These are phyloP conservation scores for Cydia pomonella DNA, from an alignment of 1,140 invertebrate species.

Conservation along the genomic window DNA sequence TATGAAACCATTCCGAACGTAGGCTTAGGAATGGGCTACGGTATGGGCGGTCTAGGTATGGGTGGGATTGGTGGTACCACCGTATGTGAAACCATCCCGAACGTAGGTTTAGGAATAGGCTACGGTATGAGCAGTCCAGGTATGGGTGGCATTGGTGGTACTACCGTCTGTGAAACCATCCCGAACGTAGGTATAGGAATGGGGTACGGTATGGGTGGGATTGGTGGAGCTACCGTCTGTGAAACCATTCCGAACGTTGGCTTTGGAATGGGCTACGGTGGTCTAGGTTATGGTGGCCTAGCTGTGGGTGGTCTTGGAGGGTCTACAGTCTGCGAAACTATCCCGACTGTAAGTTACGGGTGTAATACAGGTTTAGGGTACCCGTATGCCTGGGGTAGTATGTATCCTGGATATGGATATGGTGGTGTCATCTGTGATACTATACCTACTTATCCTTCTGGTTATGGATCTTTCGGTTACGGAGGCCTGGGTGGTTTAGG, in stretches of 20 bases:
- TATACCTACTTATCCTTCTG: too few species aligned
- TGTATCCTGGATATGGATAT: neutral
- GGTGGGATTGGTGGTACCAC: neutral
- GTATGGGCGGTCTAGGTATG: constrained; percentile 13
- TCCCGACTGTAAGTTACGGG: neutral
- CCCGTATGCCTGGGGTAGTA: neutral
- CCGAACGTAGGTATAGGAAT: neutral
- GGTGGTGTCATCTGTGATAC: too few species aligned
- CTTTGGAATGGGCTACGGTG: neutral
- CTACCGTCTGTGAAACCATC: neutral
- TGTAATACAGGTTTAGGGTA: neutral
- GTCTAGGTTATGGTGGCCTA: neutral
- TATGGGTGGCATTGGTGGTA: neutral
- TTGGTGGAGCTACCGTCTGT: neutral
- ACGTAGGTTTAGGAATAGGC: neutral
- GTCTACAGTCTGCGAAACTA: neutral
- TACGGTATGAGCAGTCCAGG: neutral
- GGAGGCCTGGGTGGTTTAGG: constrained; percentile 1
- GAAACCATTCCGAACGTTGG: neutral
- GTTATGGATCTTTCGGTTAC: neutral
- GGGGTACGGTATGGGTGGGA: neutral
- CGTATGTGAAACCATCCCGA: neutral
- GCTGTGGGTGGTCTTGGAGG: neutral
- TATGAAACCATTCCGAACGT: neutral
- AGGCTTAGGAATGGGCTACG: neutral